phyloP scores from a whole-genome alignment of 1,140 invertebrate species.

The Panagrolaimus sp. region DNA sequence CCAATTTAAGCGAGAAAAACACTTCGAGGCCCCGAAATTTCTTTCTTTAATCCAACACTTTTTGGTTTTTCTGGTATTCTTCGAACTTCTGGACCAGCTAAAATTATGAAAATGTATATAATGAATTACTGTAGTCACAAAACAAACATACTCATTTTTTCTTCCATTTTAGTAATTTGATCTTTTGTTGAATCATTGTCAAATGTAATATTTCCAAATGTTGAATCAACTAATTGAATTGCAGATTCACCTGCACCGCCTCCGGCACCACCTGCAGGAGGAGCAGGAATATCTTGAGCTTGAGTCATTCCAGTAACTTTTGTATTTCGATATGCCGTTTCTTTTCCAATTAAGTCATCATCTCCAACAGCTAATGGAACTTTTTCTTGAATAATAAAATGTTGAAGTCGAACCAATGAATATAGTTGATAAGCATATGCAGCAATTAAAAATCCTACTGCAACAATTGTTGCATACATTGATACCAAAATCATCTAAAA shows the following conservation, averaged over 20 bases:
- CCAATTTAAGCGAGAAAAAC: too few species aligned
- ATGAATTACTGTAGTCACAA: background rate
- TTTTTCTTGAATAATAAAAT: background rate
- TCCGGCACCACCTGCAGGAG: background rate
- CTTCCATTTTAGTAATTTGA: constrained; percentile 6
- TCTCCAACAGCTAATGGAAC: background rate
- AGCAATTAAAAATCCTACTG: background rate
- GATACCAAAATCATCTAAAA: too few species aligned
- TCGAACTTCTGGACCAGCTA: too few species aligned
- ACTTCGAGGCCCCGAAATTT: too few species aligned
- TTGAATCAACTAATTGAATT: too few species aligned
- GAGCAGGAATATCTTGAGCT: background rate
- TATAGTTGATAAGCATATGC: background rate
- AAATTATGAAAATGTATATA: too few species aligned
- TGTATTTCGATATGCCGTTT: constrained; percentile 10
- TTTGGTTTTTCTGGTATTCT: too few species aligned
- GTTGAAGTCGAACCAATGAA: background rate
- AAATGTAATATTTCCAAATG: too few species aligned
- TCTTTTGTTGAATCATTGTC: background rate
- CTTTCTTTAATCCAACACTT: too few species aligned
- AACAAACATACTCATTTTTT: background rate
- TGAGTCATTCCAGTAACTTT: background rate
- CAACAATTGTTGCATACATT: too few species aligned
- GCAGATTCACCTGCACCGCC: background rate
- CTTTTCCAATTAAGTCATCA: constrained; percentile 1